A percentile compares a stretch with the other conserved stretches of the same genome.
phyloP scores from a whole-genome alignment of 2,113 vertebrate species.

The Pogona vitticeps region DNA sequence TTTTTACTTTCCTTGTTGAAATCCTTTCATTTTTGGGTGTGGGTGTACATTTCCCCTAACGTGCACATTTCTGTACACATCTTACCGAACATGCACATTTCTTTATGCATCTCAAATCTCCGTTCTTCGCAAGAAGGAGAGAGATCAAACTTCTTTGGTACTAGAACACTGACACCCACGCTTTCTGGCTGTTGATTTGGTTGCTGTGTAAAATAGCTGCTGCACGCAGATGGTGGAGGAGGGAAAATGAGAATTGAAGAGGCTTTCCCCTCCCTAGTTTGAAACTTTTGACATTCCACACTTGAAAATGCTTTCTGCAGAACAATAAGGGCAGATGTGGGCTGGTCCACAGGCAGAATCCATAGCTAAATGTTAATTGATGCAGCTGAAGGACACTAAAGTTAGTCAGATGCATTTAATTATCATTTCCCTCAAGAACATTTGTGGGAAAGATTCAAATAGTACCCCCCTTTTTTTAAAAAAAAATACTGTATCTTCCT shows the following conservation, averaged over 20 bases:
- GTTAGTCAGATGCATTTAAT: conserved; percentile 53
- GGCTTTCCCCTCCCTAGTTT: conserved; percentile 33
- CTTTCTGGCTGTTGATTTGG: neutral
- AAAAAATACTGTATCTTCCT: conserved; percentile 51
- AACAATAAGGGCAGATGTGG: conserved; percentile 51
- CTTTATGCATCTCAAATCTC: no score
- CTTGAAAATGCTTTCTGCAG: conserved; percentile 51
- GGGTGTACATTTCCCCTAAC: no score
- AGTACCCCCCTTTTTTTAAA: conserved; percentile 34
- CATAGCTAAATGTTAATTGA: conserved; percentile 65
- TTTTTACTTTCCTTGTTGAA: no score
- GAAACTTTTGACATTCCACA: conserved; percentile 49
- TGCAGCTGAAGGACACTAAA: conserved; percentile 56
- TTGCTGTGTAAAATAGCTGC: neutral
- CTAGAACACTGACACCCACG: neutral
- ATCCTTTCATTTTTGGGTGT: no score
- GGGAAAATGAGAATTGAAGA: neutral
- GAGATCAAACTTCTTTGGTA: neutral
- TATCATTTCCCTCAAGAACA: conserved; percentile 51
- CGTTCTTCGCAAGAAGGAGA: neutral
- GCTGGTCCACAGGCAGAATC: conserved; percentile 50
- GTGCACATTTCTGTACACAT: no score
- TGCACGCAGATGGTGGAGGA: neutral
- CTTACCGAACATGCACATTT: no score
- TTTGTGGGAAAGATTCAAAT: conserved; percentile 35